Conservation (phyloP, 2,888 invertebrate genomes). For the Stegana nigrithorax region DNA sequence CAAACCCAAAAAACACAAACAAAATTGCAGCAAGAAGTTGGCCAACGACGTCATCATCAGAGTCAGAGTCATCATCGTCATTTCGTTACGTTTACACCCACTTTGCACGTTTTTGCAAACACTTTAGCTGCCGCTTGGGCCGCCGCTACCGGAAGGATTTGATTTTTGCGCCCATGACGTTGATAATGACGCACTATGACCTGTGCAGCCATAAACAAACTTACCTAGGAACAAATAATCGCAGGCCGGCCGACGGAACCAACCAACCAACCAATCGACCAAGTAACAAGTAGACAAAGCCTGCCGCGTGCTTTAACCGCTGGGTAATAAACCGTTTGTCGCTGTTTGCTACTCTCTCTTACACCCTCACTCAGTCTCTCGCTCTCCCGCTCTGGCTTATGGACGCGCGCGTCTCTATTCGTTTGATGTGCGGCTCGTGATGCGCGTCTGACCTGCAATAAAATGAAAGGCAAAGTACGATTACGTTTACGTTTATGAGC, state of each 20-base stretch:
- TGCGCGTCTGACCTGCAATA: neutral
- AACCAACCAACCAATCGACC: neutral
- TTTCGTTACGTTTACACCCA: slow-evolving; percentile 62
- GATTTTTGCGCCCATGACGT: slow-evolving; percentile 27
- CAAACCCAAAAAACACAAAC: too few species aligned
- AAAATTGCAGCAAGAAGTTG: too few species aligned
- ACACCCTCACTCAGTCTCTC: slow-evolving; percentile 25
- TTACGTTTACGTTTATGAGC: too few species aligned
- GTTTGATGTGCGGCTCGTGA: neutral
- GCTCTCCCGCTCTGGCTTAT: slow-evolving; percentile 31
- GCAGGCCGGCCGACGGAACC: neutral
- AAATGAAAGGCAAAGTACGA: neutral
- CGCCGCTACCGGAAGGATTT: slow-evolving; percentile 49
- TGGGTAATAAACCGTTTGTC: too few species aligned
- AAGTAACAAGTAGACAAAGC: slow-evolving; percentile 27
- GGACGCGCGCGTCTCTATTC: too few species aligned
- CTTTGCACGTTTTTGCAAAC: slow-evolving; percentile 59
- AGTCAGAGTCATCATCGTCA: slow-evolving; percentile 13
- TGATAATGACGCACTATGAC: slow-evolving; percentile 18
- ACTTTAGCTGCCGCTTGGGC: slow-evolving; percentile 12
- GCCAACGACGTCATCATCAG: slow-evolving; percentile 42
- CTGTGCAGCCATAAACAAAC: slow-evolving; percentile 28
- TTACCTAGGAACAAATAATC: slow-evolving; percentile 23
- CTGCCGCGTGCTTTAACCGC: too few species aligned
- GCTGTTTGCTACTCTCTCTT: neutral